Base-by-base conservation (phyloP, 2,113 vertebrate species). In the Lycocorax pyrrhopterus region DNA sequence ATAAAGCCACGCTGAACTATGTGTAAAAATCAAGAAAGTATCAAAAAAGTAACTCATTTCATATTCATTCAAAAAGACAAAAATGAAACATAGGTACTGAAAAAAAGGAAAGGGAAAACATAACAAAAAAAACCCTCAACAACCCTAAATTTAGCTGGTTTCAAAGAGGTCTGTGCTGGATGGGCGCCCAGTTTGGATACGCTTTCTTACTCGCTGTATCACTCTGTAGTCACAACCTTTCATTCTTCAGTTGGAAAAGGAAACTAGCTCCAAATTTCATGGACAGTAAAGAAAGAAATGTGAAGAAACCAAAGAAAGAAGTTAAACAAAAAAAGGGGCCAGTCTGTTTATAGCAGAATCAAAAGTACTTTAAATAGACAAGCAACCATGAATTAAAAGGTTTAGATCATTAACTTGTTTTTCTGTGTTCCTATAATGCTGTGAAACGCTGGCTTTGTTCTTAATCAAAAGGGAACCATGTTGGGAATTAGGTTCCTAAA, bases 361-460 rank as follows among this genome's bases (percentile, higher is more conserved):
- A 98, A 98, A 97, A 98, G 98, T 97, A 96, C 97, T 98, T 97
- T 97, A 98, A 97, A 97, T 97, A 97, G 98, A 97, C 97, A 96
- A 97, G 94, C 97, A 98, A 97, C 96, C 97, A 94, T 97, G 98
- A 98, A 98, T 98, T 98, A 98, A 97, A 97, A 97, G 98, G 98
- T 98, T 99, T 99, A 98, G 98, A 99, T 98, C 98, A 98, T 98
- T 99, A 99, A 98, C 98, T 98, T 97, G 98, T 96, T 98, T 98
- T 98, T 97, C 98, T 97, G 97, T 98, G 97, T 98, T 98, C 97
- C 97, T 97, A 97, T 98, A 98, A 98, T 98, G 96, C 98, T 98
- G 97, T 97, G 98, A 99, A 98, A 98, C 68, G 97, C 96, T 97
- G 90, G 97, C 98, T 98, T 99, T 99, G 98, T 99, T 97, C 93